Evolutionary conservation across 2,797 vertebrate species (phyloP), one percentile per base, ranked within the genome.

Genomic region (Ambastaia sidthimunki): DNA sequence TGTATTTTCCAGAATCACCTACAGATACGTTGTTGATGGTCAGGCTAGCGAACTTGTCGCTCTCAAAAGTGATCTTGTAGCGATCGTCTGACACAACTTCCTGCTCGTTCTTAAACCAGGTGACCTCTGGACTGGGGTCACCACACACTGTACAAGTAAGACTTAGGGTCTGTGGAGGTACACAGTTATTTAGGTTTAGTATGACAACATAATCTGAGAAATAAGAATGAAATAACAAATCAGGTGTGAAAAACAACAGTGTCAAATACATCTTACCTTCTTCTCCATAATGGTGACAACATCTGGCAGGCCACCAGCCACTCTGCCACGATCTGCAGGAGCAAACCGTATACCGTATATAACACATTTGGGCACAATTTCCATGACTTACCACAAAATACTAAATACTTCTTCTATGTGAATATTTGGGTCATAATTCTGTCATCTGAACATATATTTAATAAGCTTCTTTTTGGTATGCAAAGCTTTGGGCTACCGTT

Each of bases 211-310:
- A 21, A 12, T 48, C 9, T 48, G 37, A 15, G 15, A 50, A 50
- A 50, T 50, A 16, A 5, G 48, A 0, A 68, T 28, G 28, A 28
- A 28, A 28, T 28, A 41, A 41, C 37, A 41, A 41, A 41, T 41
- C 7, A 9, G 9, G 34, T 4, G 34, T 37, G 4, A 41, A 41
- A 9, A 41, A 10, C 28, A 28, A 28, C 28, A 28, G 4, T 10
- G 7, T 41, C 7, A 50, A 34, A 12, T 6, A 74, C 70, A 65
- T 16, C 74, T 93, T 91, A 99, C 98, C 97, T 99, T 99, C 74
- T 95, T 90, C 41, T 99, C 98, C 98, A 99, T 99, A 75, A 99
- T 99, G 12, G 98, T 99, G 89, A 98, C 98, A 0, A 99, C 98
- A 0, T 99, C 97, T 15, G 97, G 97, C 68, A 99, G 91, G 25